These are phyloP conservation scores for Gadopsis marmoratus DNA, from an alignment of 2,797 vertebrate species.

Conservation along the genomic window DNA sequence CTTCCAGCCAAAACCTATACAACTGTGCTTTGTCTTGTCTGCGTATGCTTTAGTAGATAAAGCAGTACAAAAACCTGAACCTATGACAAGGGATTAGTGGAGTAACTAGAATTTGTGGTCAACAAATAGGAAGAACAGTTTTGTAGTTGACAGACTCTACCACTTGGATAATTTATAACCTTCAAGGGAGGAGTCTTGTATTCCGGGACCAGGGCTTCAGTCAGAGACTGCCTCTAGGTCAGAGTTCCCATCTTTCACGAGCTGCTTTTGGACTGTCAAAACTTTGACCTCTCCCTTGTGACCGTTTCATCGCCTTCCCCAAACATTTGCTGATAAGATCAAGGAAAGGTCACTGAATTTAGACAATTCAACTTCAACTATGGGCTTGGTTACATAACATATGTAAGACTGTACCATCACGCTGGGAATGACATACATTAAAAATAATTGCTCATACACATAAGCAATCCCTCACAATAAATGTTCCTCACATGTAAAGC, in stretches of 20 bases:
- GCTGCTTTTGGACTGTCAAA: slow-evolving; percentile 73
- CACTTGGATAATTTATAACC: slow-evolving; percentile 65
- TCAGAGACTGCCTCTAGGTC: slow-evolving; percentile 62
- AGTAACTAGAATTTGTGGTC: slow-evolving; percentile 70
- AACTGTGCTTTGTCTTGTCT: slow-evolving; percentile 76
- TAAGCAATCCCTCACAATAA: slow-evolving; percentile 88
- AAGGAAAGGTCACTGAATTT: slow-evolving; percentile 74
- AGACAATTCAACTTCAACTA: slow-evolving; percentile 81
- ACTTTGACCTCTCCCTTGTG: slow-evolving; percentile 60
- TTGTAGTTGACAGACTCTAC: slow-evolving; percentile 67
- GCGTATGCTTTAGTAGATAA: slow-evolving; percentile 69
- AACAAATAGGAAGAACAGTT: slow-evolving; percentile 75
- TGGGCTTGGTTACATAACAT: slow-evolving; percentile 88
- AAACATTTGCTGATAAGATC: slow-evolving; percentile 53
- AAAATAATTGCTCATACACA: slow-evolving; percentile 88
- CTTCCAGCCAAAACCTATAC: slow-evolving; percentile 67
- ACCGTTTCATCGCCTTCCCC: slow-evolving; percentile 50
- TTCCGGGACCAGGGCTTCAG: slow-evolving; percentile 62
- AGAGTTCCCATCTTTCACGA: slow-evolving; percentile 68
- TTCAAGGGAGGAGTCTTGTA: slow-evolving; percentile 66
- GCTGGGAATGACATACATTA: slow-evolving; percentile 89
- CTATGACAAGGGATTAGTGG: slow-evolving; percentile 63
- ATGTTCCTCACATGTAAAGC: slow-evolving; percentile 88
- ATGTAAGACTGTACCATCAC: slow-evolving; percentile 91
- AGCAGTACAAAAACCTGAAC: slow-evolving; percentile 75